A percentile compares a stretch with the other conserved stretches of the same genome.
phyloP scores from a whole-genome alignment of 2,797 vertebrate genomes.

The Anolis apletophallus region DNA sequence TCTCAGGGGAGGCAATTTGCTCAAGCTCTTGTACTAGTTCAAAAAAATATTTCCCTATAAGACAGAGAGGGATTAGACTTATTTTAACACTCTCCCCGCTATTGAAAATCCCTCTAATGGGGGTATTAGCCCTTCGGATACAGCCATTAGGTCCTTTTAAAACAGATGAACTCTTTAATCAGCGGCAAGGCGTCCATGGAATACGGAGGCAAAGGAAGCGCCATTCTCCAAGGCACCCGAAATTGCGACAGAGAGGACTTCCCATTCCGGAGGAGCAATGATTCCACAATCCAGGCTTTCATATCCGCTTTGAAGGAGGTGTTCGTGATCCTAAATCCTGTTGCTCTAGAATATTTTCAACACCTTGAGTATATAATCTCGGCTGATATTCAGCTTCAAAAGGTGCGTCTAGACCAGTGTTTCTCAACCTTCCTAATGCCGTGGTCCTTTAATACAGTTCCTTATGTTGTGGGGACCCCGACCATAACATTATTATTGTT shows the following conservation, averaged over 20 bases:
- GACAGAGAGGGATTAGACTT: constrained; percentile 48
- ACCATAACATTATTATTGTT: too few relatives aligned
- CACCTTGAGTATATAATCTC: not conserved
- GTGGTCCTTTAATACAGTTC: too few relatives aligned
- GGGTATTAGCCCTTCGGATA: constrained; percentile 52
- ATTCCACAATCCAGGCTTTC: too few relatives aligned
- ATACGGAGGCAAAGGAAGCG: not conserved
- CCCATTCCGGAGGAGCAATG: too few relatives aligned
- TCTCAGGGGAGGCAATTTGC: constrained; percentile 59
- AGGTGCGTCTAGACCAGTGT: too few relatives aligned
- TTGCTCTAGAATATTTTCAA: not conserved
- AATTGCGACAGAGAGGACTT: not conserved
- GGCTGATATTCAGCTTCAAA: too few relatives aligned
- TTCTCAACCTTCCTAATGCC: too few relatives aligned
- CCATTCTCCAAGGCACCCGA: not conserved
- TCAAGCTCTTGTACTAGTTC: constrained; percentile 49
- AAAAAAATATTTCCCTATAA: constrained; percentile 53
- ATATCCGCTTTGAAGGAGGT: too few relatives aligned
- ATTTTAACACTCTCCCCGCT: constrained; percentile 50
- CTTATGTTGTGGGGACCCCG: too few relatives aligned
- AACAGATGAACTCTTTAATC: not conserved
- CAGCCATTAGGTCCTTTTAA: constrained; percentile 48
- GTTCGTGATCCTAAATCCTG: too few relatives aligned
- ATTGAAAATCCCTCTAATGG: constrained; percentile 63
- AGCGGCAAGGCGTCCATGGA: not conserved